A percentile compares a stretch with the other conserved stretches of the same genome.
Evolutionary conservation across 2,113 vertebrate genomes (phyloP).

Genomic region (Ammodytes marinus): DNA sequence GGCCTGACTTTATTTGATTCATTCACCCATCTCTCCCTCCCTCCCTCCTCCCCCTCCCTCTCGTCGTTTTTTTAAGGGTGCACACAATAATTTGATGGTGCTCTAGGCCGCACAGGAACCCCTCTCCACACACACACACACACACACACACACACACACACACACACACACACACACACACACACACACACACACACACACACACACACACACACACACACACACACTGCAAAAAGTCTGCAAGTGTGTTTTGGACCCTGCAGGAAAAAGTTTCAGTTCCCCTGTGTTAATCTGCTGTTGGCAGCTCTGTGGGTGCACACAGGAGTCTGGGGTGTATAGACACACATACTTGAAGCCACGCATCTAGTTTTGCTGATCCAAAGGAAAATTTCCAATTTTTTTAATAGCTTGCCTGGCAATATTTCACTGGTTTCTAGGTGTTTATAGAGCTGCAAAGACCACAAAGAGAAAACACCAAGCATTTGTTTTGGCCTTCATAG

Average conservation of each 20-base stretch:
- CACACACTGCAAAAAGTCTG: not conserved
- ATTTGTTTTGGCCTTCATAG: not conserved
- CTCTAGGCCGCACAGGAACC: not conserved
- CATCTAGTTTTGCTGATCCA: conserved; percentile 65
- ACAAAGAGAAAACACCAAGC: not conserved
- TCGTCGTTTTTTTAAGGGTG: not conserved
- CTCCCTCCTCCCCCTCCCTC: not conserved
- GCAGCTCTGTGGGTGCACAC: conserved; percentile 32
- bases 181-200: too few species aligned
- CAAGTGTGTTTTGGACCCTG: conserved; percentile 42
- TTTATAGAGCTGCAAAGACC: not conserved
- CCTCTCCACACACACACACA: too few species aligned
- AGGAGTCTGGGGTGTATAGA: conserved; percentile 51
- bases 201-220: too few species aligned
- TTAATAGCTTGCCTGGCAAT: conserved; percentile 24
- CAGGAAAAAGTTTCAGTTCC: conserved; percentile 72
- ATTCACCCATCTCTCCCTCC: not conserved
- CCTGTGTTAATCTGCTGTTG: conserved; percentile 30
- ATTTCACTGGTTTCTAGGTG: not conserved
- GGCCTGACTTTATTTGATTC: conserved; percentile 46
- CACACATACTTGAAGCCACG: conserved; percentile 8
- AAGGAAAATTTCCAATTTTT: conserved; percentile 56
- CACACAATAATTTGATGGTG: conserved; percentile 28
- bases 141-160: too few species aligned
- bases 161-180: too few species aligned